These are phyloP conservation scores for Toxonevra muliebris DNA, from an alignment of 2,888 invertebrate species.

Conservation along the genomic window DNA sequence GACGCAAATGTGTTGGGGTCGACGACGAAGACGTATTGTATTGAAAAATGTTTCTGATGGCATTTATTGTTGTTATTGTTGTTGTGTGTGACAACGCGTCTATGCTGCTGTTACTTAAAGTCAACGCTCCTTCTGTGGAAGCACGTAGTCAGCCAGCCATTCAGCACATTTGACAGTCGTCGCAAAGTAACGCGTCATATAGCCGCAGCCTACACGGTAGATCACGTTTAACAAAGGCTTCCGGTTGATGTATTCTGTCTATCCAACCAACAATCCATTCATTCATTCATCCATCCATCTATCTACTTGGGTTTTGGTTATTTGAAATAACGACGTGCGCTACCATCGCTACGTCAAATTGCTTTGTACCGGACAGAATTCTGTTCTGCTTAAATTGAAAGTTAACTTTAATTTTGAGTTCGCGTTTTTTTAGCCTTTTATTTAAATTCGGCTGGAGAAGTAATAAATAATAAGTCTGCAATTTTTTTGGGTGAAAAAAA, in stretches of 20 bases:
- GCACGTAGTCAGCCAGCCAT: constrained; percentile 54
- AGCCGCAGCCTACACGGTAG: constrained; percentile 60
- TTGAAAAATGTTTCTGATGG: constrained; percentile 50
- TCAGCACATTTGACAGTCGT: constrained; percentile 22
- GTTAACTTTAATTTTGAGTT: no score
- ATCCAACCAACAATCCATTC: constrained; percentile 7
- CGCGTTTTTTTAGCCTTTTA: no score
- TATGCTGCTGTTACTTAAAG: constrained; percentile 46
- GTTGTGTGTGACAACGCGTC: constrained; percentile 29
- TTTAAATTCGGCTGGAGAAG: no score
- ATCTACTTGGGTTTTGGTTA: constrained; percentile 16
- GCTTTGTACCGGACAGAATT: no score
- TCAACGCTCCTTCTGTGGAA: constrained; percentile 63
- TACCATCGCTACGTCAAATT: no score
- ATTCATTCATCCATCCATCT: constrained; percentile 1
- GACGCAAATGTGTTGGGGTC: constrained; percentile 11
- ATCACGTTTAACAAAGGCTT: constrained; percentile 64
- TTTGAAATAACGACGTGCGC: no score
- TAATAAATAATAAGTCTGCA: no score
- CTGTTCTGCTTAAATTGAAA: no score
- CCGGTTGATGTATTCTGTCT: constrained; percentile 54
- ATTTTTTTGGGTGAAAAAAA: no score
- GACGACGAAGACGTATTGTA: constrained; percentile 54
- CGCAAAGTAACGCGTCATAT: constrained; percentile 14
- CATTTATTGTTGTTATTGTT: constrained; percentile 25